phyloP scores from a whole-genome alignment of 2,888 invertebrate genomes.

The Yponomeuta sedellus region DNA sequence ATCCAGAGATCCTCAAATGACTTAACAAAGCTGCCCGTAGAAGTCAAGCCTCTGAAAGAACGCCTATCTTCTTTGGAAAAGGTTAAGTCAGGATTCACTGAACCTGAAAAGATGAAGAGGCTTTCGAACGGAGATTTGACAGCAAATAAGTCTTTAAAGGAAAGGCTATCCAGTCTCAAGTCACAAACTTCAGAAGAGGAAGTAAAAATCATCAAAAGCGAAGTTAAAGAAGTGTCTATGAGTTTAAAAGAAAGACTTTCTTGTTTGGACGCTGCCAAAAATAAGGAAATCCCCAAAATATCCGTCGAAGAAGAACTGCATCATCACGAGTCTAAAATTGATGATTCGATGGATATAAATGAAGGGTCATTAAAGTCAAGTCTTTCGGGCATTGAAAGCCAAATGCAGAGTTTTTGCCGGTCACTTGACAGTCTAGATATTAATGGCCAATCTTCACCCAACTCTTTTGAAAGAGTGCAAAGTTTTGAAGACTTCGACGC shows the following conservation, averaged over 20 bases:
- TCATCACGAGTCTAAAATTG: conserved; percentile 39
- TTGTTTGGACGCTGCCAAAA: conserved; percentile 68
- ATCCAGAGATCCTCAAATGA: conserved; percentile 66
- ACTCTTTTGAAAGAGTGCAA: conserved; percentile 78
- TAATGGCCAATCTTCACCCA: conserved; percentile 71
- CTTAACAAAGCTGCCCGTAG: conserved; percentile 71
- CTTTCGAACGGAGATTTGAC: conserved; percentile 64
- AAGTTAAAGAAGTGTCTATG: conserved; percentile 69
- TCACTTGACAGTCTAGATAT: conserved; percentile 80
- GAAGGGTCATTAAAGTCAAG: conserved; percentile 56
- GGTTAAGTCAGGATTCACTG: conserved; percentile 55
- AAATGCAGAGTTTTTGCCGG: conserved; percentile 78
- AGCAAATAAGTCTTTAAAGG: conserved; percentile 64
- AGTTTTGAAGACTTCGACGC: conserved; percentile 79
- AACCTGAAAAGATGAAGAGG: conserved; percentile 66
- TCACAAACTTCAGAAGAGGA: conserved; percentile 68
- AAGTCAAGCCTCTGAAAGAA: conserved; percentile 79
- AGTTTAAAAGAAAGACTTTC: conserved; percentile 72
- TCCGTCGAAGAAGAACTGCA: conserved; percentile 52
- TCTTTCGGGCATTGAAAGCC: conserved; percentile 68
- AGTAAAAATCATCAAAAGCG: conserved; percentile 49
- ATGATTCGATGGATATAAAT: conserved; percentile 42
- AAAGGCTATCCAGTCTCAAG: conserved; percentile 64
- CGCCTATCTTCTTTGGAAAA: conserved; percentile 79
- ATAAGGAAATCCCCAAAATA: conserved; percentile 66